These are phyloP conservation scores for Pseudorhombus dupliciocellatus DNA, from an alignment of 2,113 vertebrate genomes.

Conservation along the genomic window DNA sequence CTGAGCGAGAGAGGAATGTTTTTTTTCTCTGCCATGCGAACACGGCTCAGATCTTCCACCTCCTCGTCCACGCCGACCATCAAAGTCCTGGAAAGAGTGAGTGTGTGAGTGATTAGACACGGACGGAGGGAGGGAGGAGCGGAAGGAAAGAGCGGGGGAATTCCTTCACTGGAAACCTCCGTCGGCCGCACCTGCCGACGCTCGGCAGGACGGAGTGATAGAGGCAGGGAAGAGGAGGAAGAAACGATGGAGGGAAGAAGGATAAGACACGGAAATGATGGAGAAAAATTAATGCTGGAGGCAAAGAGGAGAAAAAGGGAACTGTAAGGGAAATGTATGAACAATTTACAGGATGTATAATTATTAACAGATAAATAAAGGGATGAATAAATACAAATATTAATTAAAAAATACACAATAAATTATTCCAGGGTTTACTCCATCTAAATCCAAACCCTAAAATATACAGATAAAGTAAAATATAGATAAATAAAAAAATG, in stretches of 20 bases:
- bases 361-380: too few relatives aligned
- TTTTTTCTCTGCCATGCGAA: slow-evolving; percentile 28
- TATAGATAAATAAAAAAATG: not conserved
- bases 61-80: slow-evolving; percentile 20
- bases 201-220: not conserved
- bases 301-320: not conserved
- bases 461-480: not conserved
- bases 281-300: too few relatives aligned
- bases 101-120: slow-evolving; percentile 54
- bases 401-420: too few relatives aligned
- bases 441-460: too few relatives aligned
- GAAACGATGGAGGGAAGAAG: not conserved
- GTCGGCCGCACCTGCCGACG: slow-evolving; percentile 11
- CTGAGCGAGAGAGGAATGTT: slow-evolving; percentile 30
- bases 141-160: slow-evolving; percentile 34
- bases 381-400: too few relatives aligned
- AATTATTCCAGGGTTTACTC: too few relatives aligned
- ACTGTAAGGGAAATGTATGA: not conserved
- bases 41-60: slow-evolving; percentile 45
- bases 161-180: slow-evolving; percentile 30
- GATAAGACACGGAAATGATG: too few relatives aligned
- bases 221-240: not conserved
- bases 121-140: slow-evolving; percentile 32
- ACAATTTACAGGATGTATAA: too few relatives aligned
- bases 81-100: slow-evolving; percentile 43